phyloP scores from a whole-genome alignment of 2,113 vertebrate genomes.

The Alethe castanea region DNA sequence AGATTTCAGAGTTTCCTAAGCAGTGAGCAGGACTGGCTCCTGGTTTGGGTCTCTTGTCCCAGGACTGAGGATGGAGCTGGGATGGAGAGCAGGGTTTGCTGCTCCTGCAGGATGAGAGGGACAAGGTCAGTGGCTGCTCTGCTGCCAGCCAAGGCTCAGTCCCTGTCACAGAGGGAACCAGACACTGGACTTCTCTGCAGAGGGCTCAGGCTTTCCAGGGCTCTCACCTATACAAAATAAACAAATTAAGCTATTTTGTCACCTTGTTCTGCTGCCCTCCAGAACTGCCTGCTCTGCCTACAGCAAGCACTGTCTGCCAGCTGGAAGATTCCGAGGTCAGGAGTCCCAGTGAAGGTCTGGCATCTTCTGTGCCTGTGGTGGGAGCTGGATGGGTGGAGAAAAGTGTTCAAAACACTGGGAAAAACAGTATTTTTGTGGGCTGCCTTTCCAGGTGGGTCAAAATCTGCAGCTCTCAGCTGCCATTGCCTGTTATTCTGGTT shows the following conservation, averaged over 20 bases:
- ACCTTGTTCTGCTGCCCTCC: neutral
- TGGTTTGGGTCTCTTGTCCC: neutral
- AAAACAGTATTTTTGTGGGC: neutral
- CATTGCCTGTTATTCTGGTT: neutral
- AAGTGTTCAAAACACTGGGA: neutral
- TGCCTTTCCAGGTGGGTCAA: neutral
- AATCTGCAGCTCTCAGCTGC: neutral
- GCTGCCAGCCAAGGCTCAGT: neutral
- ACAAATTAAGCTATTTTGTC: neutral
- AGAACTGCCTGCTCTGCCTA: neutral
- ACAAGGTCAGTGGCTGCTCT: neutral
- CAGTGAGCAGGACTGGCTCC: neutral
- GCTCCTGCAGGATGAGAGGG: neutral
- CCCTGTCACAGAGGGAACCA: neutral
- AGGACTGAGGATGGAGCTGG: neutral
- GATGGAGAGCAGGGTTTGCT: neutral
- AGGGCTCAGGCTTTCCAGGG: neutral
- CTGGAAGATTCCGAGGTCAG: fast-evolving
- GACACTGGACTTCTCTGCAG: neutral
- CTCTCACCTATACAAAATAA: neutral
- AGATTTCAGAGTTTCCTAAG: neutral
- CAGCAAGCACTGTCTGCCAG: neutral
- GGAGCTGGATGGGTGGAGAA: neutral
- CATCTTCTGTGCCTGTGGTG: neutral
- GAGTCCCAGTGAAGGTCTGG: neutral